Percentiles rank a stretch among this genome's conserved stretches.
Evolutionary conservation across 2,113 vertebrate species (phyloP).

Genomic region (Daphoenositta chrysoptera): DNA sequence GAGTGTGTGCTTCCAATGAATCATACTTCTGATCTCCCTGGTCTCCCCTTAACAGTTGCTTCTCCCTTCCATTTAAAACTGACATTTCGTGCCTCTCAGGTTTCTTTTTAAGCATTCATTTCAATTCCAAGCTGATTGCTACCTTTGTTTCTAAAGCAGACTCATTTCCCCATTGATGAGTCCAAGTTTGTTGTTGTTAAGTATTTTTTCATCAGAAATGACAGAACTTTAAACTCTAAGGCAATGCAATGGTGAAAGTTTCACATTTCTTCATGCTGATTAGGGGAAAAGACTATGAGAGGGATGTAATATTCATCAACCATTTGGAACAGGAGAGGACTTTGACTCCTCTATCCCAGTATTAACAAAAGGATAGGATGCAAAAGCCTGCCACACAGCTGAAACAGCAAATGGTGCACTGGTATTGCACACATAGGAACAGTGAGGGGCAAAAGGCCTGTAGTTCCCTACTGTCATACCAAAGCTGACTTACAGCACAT

Average conservation of each 20-base stretch:
- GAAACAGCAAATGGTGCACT: background rate
- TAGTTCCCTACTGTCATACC: background rate
- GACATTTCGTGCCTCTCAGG: background rate
- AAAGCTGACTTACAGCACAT: background rate
- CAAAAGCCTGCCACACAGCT: background rate
- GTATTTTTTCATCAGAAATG: background rate
- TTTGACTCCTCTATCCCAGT: background rate
- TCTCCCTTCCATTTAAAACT: background rate
- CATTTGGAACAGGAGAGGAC: background rate
- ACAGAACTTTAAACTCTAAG: background rate
- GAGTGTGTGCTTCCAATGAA: background rate
- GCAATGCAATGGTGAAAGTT: background rate
- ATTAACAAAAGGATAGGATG: background rate
- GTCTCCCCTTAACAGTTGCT: background rate
- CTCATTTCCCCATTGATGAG: background rate
- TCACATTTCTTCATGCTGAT: background rate
- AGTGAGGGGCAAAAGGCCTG: background rate
- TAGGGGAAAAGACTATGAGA: background rate
- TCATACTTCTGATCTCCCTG: background rate
- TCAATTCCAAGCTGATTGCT: background rate
- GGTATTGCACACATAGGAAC: accelerated
- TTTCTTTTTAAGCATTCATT: background rate
- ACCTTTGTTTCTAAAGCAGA: background rate
- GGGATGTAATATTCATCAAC: background rate
- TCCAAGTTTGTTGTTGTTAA: background rate